These are phyloP conservation scores for Caenorhabditis tropicalis DNA, from an alignment of 1,140 invertebrate species.

Conservation along the genomic window DNA sequence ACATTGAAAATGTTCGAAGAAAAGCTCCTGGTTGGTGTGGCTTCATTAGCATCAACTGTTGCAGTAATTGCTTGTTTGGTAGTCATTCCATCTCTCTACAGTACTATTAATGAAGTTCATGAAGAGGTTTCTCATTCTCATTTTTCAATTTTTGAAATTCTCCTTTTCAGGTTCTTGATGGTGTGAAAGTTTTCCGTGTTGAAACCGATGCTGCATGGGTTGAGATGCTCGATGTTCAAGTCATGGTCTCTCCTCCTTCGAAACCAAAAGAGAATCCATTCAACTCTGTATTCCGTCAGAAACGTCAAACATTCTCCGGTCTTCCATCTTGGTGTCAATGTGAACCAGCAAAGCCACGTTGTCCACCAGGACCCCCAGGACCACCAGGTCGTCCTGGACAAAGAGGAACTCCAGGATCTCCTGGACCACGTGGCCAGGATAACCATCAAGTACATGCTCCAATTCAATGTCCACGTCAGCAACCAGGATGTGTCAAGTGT, in stretches of 20 bases:
- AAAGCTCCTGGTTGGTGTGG: slow-evolving; percentile 52
- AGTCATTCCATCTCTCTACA: slow-evolving; percentile 55
- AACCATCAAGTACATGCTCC: slow-evolving; percentile 34
- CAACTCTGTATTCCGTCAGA: slow-evolving; percentile 57
- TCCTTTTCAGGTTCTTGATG: neutral
- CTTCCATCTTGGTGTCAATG: slow-evolving; percentile 60
- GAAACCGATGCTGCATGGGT: slow-evolving; percentile 57
- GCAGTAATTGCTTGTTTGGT: slow-evolving; percentile 46
- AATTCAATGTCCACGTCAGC: neutral
- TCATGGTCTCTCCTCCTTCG: slow-evolving; percentile 50
- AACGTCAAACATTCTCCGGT: slow-evolving; percentile 52
- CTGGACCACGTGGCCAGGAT: slow-evolving; percentile 41
- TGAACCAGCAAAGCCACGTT: slow-evolving; percentile 52
- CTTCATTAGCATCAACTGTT: slow-evolving; percentile 38
- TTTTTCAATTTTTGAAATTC: neutral
- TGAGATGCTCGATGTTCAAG: slow-evolving; percentile 58
- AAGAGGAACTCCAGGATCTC: slow-evolving; percentile 22
- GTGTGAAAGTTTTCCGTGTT: slow-evolving; percentile 50
- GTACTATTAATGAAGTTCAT: slow-evolving; percentile 54
- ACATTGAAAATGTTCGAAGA: slow-evolving; percentile 53
- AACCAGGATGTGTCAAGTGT: slow-evolving; percentile 48
- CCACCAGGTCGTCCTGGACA: slow-evolving; percentile 52
- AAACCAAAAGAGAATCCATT: slow-evolving; percentile 57
- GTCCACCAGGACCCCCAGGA: slow-evolving; percentile 52
- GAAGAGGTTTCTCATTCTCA: slow-evolving; percentile 47